A percentile compares a stretch with the other conserved stretches of the same genome.
Conservation (phyloP, 1,140 invertebrate species). For the Leptinotarsa texana region DNA sequence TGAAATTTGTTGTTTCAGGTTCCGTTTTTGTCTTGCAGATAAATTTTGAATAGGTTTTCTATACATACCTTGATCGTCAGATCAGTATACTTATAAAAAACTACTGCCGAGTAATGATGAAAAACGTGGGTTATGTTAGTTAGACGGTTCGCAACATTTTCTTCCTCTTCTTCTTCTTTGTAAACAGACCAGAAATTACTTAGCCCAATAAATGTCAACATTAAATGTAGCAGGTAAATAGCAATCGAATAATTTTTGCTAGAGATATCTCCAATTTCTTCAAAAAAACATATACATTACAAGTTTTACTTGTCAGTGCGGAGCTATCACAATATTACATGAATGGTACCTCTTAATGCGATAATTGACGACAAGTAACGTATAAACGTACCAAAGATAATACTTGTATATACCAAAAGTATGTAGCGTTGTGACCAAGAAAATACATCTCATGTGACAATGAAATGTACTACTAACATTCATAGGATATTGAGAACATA, state of each 20-base stretch:
- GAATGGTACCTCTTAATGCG: conserved; percentile 7
- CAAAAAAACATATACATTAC: conserved; percentile 12
- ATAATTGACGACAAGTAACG: not conserved
- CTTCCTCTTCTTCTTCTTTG: too few relatives aligned
- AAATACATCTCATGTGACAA: too few relatives aligned
- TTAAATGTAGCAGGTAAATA: not conserved
- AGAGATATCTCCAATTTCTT: not conserved
- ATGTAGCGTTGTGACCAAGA: too few relatives aligned
- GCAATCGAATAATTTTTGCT: too few relatives aligned
- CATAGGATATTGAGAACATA: conserved; percentile 10
- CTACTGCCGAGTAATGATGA: too few relatives aligned
- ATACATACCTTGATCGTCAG: too few relatives aligned
- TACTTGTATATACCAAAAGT: conserved; percentile 11
- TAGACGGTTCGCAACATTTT: too few relatives aligned
- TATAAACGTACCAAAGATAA: conserved; percentile 5
- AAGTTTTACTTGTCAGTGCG: conserved; percentile 7
- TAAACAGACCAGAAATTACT: too few relatives aligned
- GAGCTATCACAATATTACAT: conserved; percentile 12
- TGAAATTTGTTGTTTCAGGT: conserved; percentile 4
- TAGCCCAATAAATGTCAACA: not conserved
- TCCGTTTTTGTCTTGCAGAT: conserved; percentile 5
- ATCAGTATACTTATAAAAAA: too few relatives aligned
- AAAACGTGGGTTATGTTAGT: too few relatives aligned
- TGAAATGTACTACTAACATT: too few relatives aligned
- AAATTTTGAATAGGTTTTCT: not conserved